Evolutionary conservation across 2,888 invertebrate genomes (phyloP), one percentile per base, ranked within the genome.

Genomic region (Melanotus villosus): DNA sequence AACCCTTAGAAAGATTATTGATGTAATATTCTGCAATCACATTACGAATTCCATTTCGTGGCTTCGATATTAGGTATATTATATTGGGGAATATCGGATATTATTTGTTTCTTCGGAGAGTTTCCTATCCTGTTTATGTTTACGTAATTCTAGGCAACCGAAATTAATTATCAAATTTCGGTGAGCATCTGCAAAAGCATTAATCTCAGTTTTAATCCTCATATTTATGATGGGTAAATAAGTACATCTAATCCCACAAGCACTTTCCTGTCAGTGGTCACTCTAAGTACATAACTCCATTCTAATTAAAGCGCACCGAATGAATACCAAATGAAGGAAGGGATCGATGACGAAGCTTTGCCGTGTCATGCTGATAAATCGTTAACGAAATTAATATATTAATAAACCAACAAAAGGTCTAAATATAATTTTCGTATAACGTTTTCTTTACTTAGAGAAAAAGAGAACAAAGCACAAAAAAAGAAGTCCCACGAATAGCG

Each of bases 231-330:
- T 32, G 52, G 52, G 34, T 32, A 52, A 52, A 32, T 52, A 52
- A 52, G 52, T 32, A 52, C 52, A 10, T 32, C 14, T 32, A 65
- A 57, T 65, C 50, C 47, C 36, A 58, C 16, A 57, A 50, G 43
- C 50, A 65, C 38, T 41, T 36, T 30, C 52, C 36, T 64, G 34
- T 57, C 50, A 45, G 50, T 38, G 57, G 65, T 65, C 65, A 65
- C 45, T 65, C 47, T 65, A 65, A 57, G 47, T 36, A 45, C 38
- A 18, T 26, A 58, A 41, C 32, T n/a, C 45, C 19, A 64, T 64
- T 64, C 54, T 64, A 64, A 64, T 64, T 64, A 56, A 64, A 57
- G 45, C 18, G 32, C 52, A 64, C 54, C 30, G 19, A 64, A 64
- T 64, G 54, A 64, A 56, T 64, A 54, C 54, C 12, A 54, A 54